Evolutionary conservation across 2,797 vertebrate genomes (phyloP), one percentile per base, ranked within the genome.

Genomic region (Pampus argenteus): DNA sequence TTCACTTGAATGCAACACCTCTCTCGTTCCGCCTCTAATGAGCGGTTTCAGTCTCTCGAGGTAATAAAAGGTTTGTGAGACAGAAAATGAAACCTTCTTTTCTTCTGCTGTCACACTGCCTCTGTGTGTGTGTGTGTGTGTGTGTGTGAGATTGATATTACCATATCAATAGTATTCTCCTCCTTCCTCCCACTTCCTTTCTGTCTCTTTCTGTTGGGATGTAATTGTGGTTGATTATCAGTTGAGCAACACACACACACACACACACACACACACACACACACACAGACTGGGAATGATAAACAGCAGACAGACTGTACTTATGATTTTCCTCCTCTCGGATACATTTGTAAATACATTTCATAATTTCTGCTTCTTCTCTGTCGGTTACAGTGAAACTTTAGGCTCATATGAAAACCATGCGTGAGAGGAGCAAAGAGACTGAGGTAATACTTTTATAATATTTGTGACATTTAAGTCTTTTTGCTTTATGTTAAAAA

Each of bases 161-260:
- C 54, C 88, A 90, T 90, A 78, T 86, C 78, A 88, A 88, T 85
- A 70, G 69, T 56, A 50, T 52, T 74, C 60, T 76, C 75, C 76
- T 76, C 74, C 78, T 69, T 77, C 80, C 85, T 56, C 83, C 88
- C 78, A 82, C 88, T 64, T 68, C 81, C 42, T 55, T 71, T 71
- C 74, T 64, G 36, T 67, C 64, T 70, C 60, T 67, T 56, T 79
- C 71, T 81, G 77, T 34, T 58, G 67, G 51, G 58, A 67, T 50
- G 54, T 87, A 88, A 87, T 86, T 87, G 85, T 87, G 76, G 79
- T 65, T 78, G 74, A 88, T 89, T 78, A 82, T 87, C 59, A 82
- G 71, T 75, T 34, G 6, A 29, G 69, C 63, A 52, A 45, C 40
- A 67, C 67, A 59, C 49, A 48, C 57, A 64, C 29, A 66, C 45